Evolutionary conservation across 2,797 vertebrate species (phyloP), one percentile per base, ranked within the genome.

Genomic region (Muscicapa striata): DNA sequence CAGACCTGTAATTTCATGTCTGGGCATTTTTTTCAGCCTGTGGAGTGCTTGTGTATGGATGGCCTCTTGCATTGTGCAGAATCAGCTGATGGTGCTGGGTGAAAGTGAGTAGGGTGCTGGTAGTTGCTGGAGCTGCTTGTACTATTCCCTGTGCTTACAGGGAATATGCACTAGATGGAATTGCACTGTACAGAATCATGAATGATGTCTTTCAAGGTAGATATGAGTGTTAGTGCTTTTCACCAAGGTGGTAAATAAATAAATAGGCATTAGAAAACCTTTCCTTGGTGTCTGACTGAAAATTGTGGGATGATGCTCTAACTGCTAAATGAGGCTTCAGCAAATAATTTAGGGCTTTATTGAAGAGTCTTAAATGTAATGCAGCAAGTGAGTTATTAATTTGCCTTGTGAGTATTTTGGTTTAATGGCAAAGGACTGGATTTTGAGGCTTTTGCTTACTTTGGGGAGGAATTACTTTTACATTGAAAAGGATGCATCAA

Each of bases 361-460:
- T 70, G 48, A 63, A 73, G 36, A 32, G 15, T 54, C 52, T 90
- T 70, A 74, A 68, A 22, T 12, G 11, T 62, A 67, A 13, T 30
- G 40, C 12, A 59, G 13, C 41, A 66, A 55, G 6, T 46, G n/a
- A 48, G 30, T 9, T 67, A 41, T 49, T 83, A 80, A 83, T 32
- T 79, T 8, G 6, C 36, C 21, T 62, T 67, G 29, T 48, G 64
- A 89, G 18, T 38, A 30, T 15, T 85, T 66, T 4, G 17, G 14
- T 32, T 8, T 91, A 52, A 46, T 66, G 68, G 70, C 14, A 36
- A 70, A 73, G 61, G 32, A 43, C 22, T 45, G 24, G 48, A 55
- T 87, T 91, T 83, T 67, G 38, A 77, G 73, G 32, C 15, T 74
- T 74, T 83, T 67, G 38, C 43, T 92, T 86, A 32, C 54, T 84